Evolutionary conservation across 2,888 invertebrate species (phyloP), one percentile per base, ranked within the genome.

Genomic region (Brachylomia viminalis): DNA sequence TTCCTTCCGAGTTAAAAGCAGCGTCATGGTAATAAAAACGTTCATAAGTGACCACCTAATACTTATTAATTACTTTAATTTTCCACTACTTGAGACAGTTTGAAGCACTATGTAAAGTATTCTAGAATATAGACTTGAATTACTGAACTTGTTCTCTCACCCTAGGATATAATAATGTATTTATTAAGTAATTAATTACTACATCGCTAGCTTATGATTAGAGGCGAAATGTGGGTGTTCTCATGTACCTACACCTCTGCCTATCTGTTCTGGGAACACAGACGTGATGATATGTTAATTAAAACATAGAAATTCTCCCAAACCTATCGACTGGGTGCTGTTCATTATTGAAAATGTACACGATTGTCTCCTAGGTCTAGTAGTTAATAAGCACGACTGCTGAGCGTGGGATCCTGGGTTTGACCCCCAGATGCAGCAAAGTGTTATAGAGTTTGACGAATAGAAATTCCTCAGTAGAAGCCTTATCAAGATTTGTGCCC

Each of bases 31-130:
- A 27, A 23, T 20, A 11, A 3, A 66, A 7, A 52, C 13, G 27
- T 77, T n/a, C 15, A 6, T 27, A 10, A 23, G 7, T 33, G 7
- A 33, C 23, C 27, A 54, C n/a, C 23, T 49, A 42, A 20, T 56
- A 72, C 30, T 77, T 42, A 76, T 56, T 59, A 33, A 58, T 2
- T 5, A 42, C 30, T n/a, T 33, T 2, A 78, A 76, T 59, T 59
- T 45, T n/a, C n/a, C 1, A 20, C 30, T 38, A 61, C 20, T 74
- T n/a, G n/a, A 20, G 23, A 20, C 8, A 47, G 30, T 6, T 79
- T 1, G 6, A 30, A 71, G 59, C 33, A 15, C 10, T 61, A n/a
- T 1, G n/a, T 77, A 54, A 13, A 15, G n/a, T 45, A 47, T 5
- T 54, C 61, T 59, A 59, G 8, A 45, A 78, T 38, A n/a, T 30